Evolutionary conservation across 2,797 vertebrate species (phyloP), one percentile per base, ranked within the genome.

Genomic region (Manis crassicaudata): DNA sequence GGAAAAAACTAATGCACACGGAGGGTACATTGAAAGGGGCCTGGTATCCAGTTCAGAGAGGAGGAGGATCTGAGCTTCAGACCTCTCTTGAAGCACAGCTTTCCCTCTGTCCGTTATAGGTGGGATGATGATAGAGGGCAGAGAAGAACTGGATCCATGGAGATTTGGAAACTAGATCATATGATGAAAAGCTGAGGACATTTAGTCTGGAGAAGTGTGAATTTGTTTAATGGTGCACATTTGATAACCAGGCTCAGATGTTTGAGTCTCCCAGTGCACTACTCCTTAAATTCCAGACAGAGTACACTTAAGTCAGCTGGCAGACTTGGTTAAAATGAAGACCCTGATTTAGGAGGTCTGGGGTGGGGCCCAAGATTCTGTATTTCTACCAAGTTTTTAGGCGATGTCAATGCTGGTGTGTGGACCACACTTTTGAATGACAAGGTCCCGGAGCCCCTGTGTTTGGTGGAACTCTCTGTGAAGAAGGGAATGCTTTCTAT

Each of bases 141-240:
- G 16, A 73, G 67, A 90, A 77, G 46, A 89, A 32, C 0, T 63
- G 27, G 23, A 23, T 58, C 37, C 21, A 2, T 83, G 82, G 65
- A 83, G 46, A 80, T 86, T 93, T 79, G 37, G 90, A 92, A 89
- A 68, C 35, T 83, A 50, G 40, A 46, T 92, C 72, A 25, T 54
- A 23, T 82, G 81, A 68, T 92, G 43, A 73, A 67, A 90, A 62
- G 46, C n/a, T 83, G 73, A 96, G 50, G 46, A 17, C 8, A 16
- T 96, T 93, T 52, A 80, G 27, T 79, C 12, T 89, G 32, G 63
- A 84, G 37, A 92, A 35, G 29, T 65, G 32, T 25, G 23, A 62
- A 56, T 17, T 88, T 73, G 35, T 65, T 50, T 40, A 88, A 68
- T 79, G 43, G 50, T 72, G 43, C 68, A 35, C 12, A 18, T 86